Conservation (phyloP, 2,888 invertebrate genomes). For the Lithophane semibrunnea region DNA sequence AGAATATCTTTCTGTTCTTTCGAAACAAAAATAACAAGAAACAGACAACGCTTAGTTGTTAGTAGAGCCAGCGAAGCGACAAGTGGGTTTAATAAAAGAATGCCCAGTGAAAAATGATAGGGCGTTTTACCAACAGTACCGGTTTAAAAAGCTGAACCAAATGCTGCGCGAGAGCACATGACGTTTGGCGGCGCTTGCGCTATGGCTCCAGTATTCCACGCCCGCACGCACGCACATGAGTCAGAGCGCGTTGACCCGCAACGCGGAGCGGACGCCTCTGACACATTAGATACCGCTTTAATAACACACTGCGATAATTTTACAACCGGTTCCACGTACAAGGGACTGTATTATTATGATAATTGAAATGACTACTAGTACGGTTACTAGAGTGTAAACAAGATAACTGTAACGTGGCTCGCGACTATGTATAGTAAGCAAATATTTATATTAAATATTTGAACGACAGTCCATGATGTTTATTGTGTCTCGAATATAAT, state of each 20-base stretch:
- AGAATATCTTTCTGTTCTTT: slow-evolving; percentile 14
- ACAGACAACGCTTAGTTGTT: slow-evolving; percentile 30
- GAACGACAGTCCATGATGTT: slow-evolving; percentile 24
- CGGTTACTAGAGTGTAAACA: slow-evolving; percentile 70
- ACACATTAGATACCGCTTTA: slow-evolving; percentile 67
- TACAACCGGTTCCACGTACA: slow-evolving; percentile 77
- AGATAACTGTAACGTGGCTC: slow-evolving; percentile 70
- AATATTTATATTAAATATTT: slow-evolving; percentile 62
- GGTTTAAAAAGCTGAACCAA: slow-evolving; percentile 65
- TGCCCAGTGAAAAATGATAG: slow-evolving; percentile 45
- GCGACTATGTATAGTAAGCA: slow-evolving; percentile 49
- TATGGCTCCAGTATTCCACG: slow-evolving; percentile 50
- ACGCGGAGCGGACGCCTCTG: slow-evolving; percentile 73
- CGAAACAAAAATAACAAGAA: slow-evolving; percentile 37
- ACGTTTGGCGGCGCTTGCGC: slow-evolving; percentile 64
- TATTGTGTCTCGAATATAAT: slow-evolving; percentile 32
- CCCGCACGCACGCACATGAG: slow-evolving; percentile 61
- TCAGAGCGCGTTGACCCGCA: slow-evolving; percentile 85
- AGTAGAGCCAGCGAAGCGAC: slow-evolving; percentile 22
- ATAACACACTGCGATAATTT: slow-evolving; percentile 70
- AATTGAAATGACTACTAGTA: slow-evolving; percentile 71
- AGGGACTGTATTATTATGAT: slow-evolving; percentile 72
- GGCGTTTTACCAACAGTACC: slow-evolving; percentile 57
- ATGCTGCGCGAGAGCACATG: slow-evolving; percentile 71
- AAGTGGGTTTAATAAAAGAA: slow-evolving; percentile 57